Evolutionary conservation across 1,140 invertebrate species (phyloP).

Genomic region (Psilanteris sp.): DNA sequence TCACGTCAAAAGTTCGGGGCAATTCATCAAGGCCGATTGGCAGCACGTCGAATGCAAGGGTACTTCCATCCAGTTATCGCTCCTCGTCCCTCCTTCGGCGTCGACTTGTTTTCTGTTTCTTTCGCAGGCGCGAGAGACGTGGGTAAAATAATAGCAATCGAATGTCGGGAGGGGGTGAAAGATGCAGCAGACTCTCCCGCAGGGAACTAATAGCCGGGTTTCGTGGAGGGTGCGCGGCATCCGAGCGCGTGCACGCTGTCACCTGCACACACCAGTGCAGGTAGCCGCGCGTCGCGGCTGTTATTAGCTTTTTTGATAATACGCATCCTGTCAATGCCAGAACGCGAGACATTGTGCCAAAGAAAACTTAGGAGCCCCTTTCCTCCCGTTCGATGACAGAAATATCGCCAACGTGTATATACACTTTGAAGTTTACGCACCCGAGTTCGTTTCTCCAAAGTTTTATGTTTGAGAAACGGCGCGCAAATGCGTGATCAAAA

Average conservation of each 20-base stretch:
- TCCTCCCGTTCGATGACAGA: no score
- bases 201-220: constrained; percentile 66
- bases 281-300: constrained; percentile 60
- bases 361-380: constrained; percentile 63
- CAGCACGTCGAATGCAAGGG: constrained; percentile 65
- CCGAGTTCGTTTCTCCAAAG: no score
- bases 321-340: constrained; percentile 77
- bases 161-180: constrained; percentile 41
- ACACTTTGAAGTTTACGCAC: constrained; percentile 16
- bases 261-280: constrained; percentile 57
- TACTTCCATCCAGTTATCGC: constrained; percentile 64
- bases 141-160: constrained; percentile 65
- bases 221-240: constrained; percentile 37
- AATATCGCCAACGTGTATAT: no score
- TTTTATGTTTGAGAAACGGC: no score
- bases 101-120: constrained; percentile 57
- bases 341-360: constrained; percentile 67
- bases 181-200: constrained; percentile 61
- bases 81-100: constrained; percentile 29
- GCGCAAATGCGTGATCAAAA: no score
- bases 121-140: constrained; percentile 60
- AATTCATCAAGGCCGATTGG: constrained; percentile 66
- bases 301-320: constrained; percentile 79
- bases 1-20: constrained; percentile 57
- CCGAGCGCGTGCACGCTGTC: constrained; percentile 60